These are phyloP conservation scores for Chironex yamaguchii DNA, from an alignment of 30 jellyfish, hydroid and myxozoan genomes.

Conservation along the genomic window DNA sequence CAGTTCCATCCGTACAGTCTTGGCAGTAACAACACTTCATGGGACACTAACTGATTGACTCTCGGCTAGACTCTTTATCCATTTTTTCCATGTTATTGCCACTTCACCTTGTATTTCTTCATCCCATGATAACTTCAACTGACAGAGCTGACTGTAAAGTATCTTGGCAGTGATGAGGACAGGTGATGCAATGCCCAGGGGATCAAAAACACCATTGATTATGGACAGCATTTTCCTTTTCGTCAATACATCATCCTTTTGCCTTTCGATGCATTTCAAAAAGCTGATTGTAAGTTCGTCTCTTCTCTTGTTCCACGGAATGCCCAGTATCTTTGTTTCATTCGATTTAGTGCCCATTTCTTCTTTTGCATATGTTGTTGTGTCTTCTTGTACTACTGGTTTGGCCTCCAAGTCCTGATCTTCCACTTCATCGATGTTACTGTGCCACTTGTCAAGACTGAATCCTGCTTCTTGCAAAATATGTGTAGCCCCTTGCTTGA, in stretches of 20 bases:
- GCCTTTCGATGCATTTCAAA: conserved; percentile 17
- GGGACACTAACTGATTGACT: conserved; percentile 21
- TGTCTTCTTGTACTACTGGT: conserved; percentile 6
- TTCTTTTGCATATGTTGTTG: conserved; percentile 22
- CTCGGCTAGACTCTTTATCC: neutral
- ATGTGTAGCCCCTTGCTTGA: conserved; percentile 65
- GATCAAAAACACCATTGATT: conserved; percentile 14
- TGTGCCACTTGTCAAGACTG: conserved; percentile 70
- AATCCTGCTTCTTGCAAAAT: conserved; percentile 65
- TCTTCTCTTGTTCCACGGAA: conserved; percentile 42
- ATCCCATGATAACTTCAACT: neutral
- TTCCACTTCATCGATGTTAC: conserved; percentile 34
- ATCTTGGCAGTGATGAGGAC: conserved; percentile 5
- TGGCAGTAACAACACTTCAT: conserved; percentile 17
- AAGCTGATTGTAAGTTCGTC: conserved; percentile 17
- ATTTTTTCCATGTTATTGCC: neutral
- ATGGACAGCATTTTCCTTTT: conserved; percentile 37
- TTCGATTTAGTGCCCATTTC: conserved; percentile 1
- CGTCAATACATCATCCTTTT: neutral
- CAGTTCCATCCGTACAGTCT: conserved; percentile 1
- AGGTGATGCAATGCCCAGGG: conserved; percentile 19
- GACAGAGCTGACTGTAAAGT: neutral
- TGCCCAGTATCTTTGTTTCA: conserved; percentile 29
- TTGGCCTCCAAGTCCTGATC: conserved; percentile 2
- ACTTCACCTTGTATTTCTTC: conserved; percentile 1